Conservation (phyloP, 2,888 invertebrate genomes). For the Campoletis raptor region DNA sequence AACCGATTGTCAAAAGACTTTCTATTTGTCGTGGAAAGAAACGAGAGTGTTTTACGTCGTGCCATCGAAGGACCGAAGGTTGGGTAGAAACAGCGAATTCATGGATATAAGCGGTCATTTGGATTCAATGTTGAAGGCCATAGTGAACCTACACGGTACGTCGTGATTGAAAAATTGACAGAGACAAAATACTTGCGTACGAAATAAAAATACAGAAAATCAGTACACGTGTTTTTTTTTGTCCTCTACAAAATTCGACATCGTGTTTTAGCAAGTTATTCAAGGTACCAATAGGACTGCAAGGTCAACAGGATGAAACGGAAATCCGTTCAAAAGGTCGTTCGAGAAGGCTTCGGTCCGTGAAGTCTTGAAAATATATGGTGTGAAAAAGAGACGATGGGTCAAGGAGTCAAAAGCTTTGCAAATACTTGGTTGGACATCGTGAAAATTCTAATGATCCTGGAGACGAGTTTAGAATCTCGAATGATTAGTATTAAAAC, state of each 20-base stretch:
- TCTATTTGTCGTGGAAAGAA: background rate
- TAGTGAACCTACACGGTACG: background rate
- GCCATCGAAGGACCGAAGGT: background rate
- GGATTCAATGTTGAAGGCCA: background rate
- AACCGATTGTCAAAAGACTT: background rate
- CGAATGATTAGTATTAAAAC: background rate
- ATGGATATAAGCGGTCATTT: background rate
- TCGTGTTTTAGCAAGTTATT: background rate
- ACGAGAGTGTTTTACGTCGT: background rate
- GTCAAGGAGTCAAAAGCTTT: background rate
- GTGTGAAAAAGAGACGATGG: background rate
- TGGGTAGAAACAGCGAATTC: background rate
- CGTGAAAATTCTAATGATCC: background rate
- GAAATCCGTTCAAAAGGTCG: background rate
- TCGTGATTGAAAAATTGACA: background rate
- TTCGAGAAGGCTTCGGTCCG: background rate
- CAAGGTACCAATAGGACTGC: background rate
- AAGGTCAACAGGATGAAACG: constrained; percentile 16
- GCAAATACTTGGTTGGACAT: background rate
- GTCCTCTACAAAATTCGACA: background rate
- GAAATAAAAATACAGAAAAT: constrained; percentile 8
- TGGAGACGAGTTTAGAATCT: background rate
- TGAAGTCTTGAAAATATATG: background rate
- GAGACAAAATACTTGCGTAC: background rate
- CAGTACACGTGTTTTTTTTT: no score